Evolutionary conservation across 2,113 vertebrate species (phyloP), one percentile per base, ranked within the genome.

Genomic region (Lipophrys pholis): DNA sequence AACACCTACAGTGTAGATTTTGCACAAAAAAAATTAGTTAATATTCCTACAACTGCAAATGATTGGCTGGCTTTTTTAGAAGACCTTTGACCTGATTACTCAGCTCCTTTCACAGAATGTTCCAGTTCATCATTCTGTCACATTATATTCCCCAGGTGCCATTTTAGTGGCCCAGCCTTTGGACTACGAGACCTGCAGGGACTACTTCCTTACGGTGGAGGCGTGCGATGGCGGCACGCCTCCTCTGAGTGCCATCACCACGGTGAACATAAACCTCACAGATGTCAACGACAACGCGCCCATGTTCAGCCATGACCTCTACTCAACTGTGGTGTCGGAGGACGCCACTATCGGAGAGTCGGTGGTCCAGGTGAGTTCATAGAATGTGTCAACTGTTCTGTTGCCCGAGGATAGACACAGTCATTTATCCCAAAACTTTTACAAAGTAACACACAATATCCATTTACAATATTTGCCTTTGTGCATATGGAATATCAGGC

Each of bases 211-310:
- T 8, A 96, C 97, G 1, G 93, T 99, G 61, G 97, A 99, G 90
- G 98, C 98, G 5, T 93, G 94, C 77, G 98, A 99, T 11, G 97
- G 98, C 0, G 97, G 97, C 1, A 95, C 90, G 0, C 98, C 97
- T 0, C 93, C 97, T 2, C 94, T 99, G 45, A 97, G 96, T 0
- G 94, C 97, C 0, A 90, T 98, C 1, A 92, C 97, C 0, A 99
- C 96, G 0, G 94, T 98, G 42, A 98, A 96, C 52, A 93, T 99
- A 56, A 97, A 97, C 7, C 86, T 99, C 84, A 96, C 96, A 0
- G 97, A 99, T n/a, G 94, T 99, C 63, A 99, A 99, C 9, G 98
- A 99, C 92, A 98, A 98, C 0, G 92, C 95, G 0, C 98, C 98
- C 0, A 86, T 87, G 35, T 99, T 99, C 82, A 97, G 95, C 86